Base-by-base conservation (phyloP, 2,888 invertebrate genomes). In the Dryobota labecula region DNA sequence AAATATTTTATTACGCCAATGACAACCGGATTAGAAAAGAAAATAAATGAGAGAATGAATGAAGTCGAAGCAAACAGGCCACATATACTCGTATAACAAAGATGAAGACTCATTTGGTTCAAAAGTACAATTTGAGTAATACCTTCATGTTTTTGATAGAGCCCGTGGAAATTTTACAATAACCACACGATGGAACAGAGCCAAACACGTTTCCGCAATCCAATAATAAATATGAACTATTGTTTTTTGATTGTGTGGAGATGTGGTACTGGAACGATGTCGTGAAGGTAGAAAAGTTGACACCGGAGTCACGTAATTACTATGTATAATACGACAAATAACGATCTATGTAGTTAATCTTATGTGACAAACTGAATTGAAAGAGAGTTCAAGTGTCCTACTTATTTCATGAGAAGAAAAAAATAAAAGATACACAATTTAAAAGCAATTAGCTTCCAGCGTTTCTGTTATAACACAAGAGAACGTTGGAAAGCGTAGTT, bases 401-500 rank as follows among this genome's bases (percentile, higher is more conserved):
- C 83, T 84, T 87, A 82, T 82, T 81, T 76, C 49, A 64, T 76
- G 53, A 73, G 72, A 70, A 82, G 78, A 78, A 70, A 81, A 82
- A 83, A 84, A 80, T 81, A 85, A 87, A 86, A 84, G 73, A 84
- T 84, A 84, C 76, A 83, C 81, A 87, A 86, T 87, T 87, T 85
- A 88, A 89, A 92, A 91, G 88, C 88, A 91, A 93, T 93, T 92
- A 92, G 87, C 88, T 86, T 86, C 82, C 80, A 89, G 84, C 77
- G 70, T 80, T 85, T 80, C 84, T 74, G 74, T 87, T 84, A 80
- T 83, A 85, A 77, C 71, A 78, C 70, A 78, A 85, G 83, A 84
- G 79, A 83, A 88, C 84, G 84, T 87, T 88, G 84, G 88, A 88
- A 86, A 89, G 87, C 86, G 87, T 84, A 88, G 87, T 88, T 87